phyloP scores from a whole-genome alignment of 2,113 vertebrate species.

The Lampris incognitus region DNA sequence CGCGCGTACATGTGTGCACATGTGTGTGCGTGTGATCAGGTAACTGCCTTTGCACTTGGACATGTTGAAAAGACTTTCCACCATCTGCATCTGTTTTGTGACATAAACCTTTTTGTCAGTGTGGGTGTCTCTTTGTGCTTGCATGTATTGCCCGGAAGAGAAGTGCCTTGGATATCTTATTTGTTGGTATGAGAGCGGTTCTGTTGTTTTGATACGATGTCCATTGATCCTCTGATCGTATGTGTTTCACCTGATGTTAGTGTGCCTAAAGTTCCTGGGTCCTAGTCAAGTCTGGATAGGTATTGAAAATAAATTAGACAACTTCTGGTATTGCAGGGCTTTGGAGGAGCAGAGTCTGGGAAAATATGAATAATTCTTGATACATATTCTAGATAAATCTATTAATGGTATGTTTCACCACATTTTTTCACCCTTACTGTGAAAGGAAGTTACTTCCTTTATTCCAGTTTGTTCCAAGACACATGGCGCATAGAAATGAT shows the following conservation, averaged over 20 bases:
- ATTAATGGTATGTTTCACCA: too few species aligned
- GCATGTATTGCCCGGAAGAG: constrained; percentile 5
- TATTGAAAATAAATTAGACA: neutral
- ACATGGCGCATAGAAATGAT: too few species aligned
- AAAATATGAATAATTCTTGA: too few species aligned
- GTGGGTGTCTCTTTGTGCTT: constrained; percentile 5
- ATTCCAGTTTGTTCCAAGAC: too few species aligned
- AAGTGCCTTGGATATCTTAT: neutral
- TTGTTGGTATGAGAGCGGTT: constrained; percentile 13
- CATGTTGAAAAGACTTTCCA: neutral
- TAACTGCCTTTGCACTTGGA: neutral
- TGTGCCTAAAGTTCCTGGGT: neutral
- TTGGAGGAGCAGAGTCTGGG: too few species aligned
- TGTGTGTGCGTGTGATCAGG: too few species aligned
- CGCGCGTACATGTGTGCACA: neutral
- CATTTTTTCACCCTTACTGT: too few species aligned
- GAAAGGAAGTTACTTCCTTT: too few species aligned
- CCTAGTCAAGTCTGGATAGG: neutral
- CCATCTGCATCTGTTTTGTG: neutral
- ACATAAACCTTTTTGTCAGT: neutral
- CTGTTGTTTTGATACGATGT: neutral
- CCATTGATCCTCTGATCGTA: neutral
- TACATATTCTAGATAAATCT: too few species aligned
- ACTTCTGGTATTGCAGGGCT: too few species aligned
- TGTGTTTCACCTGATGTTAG: neutral